Evolutionary conservation across 1,140 invertebrate genomes (phyloP), one percentile per base, ranked within the genome.

Genomic region (Cydia strobilella): DNA sequence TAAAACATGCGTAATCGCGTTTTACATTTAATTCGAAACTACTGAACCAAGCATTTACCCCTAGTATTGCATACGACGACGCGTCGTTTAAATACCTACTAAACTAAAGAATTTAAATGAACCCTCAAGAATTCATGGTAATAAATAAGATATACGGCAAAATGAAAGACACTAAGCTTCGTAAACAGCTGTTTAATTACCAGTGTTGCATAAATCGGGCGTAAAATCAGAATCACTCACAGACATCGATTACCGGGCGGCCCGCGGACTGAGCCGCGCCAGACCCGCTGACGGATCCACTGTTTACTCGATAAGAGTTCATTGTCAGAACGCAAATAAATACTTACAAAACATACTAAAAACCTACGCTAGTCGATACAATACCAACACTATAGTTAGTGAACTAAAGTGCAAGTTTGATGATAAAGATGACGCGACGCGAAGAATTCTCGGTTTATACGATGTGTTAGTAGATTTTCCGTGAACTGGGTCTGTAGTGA

Each of bases 261-360:
- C 83, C 85, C 80, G 89, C 72, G 81, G 90, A 92, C 84, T 85
- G 86, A 83, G 84, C 82, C 83, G 85, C 83, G 80, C 88, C 90
- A 92, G 90, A 79, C 82, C 83, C 82, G 89, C 72, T 84, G 88
- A 91, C 66, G 81, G 90, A 90, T 87, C 80, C 75, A 83, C 79
- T 92, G 90, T 92, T 92, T 92, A 92, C 85, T 82, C 80, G 77
- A 87, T 86, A 84, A 83, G 89, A 90, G 89, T 92, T 92, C 90
- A 92, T 92, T 90, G 90, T 92, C 90, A 92, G 90, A 87, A 74
- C 75, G 82, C 75, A 83, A 90, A 87, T 89, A 92, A 90, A 92
- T 88, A 59, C 18, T 20, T 12, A 59, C 54, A 59, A 59, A 59
- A 59, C 54, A 59, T n/a, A 59, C 54, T 59, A 59, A 59, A 59